phyloP scores from a whole-genome alignment of 2,888 invertebrate genomes.

The Sarcophaga rosellei region DNA sequence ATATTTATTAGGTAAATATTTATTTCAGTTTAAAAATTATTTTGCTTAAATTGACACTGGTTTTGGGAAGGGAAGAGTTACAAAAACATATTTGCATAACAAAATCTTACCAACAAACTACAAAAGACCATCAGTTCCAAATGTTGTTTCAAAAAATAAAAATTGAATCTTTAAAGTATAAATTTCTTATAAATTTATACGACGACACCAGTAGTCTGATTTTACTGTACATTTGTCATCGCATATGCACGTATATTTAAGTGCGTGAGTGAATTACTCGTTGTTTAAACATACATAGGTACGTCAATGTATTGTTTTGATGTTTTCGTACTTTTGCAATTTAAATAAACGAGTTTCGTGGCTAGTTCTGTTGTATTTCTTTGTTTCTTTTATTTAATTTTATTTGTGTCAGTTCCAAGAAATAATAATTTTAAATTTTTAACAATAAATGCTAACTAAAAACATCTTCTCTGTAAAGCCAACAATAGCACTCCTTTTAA shows the following conservation, averaged over 20 bases:
- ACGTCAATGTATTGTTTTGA: slow-evolving; percentile 38
- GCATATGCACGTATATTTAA: too few species aligned
- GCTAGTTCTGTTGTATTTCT: slow-evolving; percentile 2
- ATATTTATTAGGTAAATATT: too few species aligned
- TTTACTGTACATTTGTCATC: background rate
- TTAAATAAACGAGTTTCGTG: slow-evolving; percentile 53
- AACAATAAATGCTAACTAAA: slow-evolving; percentile 68
- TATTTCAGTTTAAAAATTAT: too few species aligned
- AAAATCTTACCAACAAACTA: too few species aligned
- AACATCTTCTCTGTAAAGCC: slow-evolving; percentile 42
- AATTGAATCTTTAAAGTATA: too few species aligned
- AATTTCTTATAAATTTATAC: too few species aligned
- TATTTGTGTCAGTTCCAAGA: slow-evolving; percentile 65
- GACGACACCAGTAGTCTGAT: too few species aligned
- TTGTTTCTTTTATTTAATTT: slow-evolving; percentile 52
- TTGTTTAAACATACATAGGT: background rate
- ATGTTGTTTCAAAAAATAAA: too few species aligned
- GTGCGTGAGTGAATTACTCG: slow-evolving; percentile 1
- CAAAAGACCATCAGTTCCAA: too few species aligned
- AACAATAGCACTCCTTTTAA: slow-evolving; percentile 20
- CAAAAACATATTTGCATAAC: too few species aligned
- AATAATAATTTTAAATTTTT: slow-evolving; percentile 71
- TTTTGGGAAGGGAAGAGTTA: too few species aligned
- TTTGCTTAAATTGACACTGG: too few species aligned
- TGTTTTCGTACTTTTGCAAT: slow-evolving; percentile 55